Base-by-base conservation (phyloP, 2,113 vertebrate species). In the Limanda limanda region DNA sequence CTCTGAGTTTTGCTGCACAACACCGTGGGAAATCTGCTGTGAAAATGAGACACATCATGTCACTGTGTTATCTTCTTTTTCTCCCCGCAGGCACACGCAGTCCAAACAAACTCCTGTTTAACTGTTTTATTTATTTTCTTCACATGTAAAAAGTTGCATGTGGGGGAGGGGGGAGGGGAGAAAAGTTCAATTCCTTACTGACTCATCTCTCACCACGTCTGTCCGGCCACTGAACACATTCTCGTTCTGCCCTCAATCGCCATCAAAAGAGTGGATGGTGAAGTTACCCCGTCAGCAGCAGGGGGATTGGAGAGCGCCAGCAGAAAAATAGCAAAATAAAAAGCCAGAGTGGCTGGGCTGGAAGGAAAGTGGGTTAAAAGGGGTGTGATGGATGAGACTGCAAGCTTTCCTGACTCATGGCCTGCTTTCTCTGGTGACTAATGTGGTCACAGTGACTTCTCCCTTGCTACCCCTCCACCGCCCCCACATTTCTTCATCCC, bases 361-460 rank as follows among this genome's bases (percentile, higher is more conserved):
- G 75, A 71, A 76, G 73, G 71, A 88, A 91, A 90, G 86, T 92
- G 83, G 89, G 90, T 91, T 92, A 90, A 83, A 80, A 83, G 80
- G 85, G 86, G 37, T 6, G 57, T 91, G 89, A 92, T 92, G 78
- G 91, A 92, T 88, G 89, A 83, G 88, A 80, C 68, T 42, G 67
- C 65, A 78, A 87, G 83, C 72, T 72, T 72, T 87, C 80, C 81
- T 87, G 86, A 88, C 86, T 89, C 85, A 82, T 81, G 81, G 68
- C 78, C 78, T 63, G 73, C 83, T 88, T 82, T 86, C 64, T 85
- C 65, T 58, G 73, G 76, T 86, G 86, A 85, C 81, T 83, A 87
- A 89, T 85, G 61, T 73, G 75, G 75, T 74, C 85, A 6, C 27
- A 78, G 62, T 77, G 83, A 85, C 81, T 79, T 79, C 81, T 87